These are phyloP conservation scores for Prenolepis imparis DNA, from an alignment of 2,888 invertebrate species.

Conservation along the genomic window DNA sequence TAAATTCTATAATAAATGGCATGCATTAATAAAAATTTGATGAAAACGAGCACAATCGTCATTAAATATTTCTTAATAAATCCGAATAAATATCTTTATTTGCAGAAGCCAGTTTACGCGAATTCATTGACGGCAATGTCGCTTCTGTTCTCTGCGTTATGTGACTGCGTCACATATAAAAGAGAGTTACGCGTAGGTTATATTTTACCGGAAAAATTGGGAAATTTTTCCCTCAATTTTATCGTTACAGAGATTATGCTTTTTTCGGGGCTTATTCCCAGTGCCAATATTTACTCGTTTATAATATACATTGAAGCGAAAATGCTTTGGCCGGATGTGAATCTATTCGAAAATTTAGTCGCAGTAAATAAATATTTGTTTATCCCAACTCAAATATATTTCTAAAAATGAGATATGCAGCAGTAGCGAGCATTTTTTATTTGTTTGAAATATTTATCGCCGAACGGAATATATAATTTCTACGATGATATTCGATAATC, in stretches of 20 bases:
- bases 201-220: conserved; percentile 55
- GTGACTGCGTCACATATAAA: conserved; percentile 44
- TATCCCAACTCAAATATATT: conserved; percentile 55
- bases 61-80: conserved; percentile 57
- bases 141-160: conserved; percentile 20
- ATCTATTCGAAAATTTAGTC: conserved; percentile 58
- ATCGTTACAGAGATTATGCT: conserved; percentile 57
- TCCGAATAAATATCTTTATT: conserved; percentile 55
- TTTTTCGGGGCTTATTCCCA: conserved; percentile 54
- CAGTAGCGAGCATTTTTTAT: conserved; percentile 45
- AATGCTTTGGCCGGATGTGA: conserved; percentile 56
- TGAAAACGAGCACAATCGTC: conserved; percentile 33
- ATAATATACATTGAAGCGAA: conserved; percentile 58
- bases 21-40: conserved; percentile 43
- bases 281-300: conserved; percentile 58
- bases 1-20: conserved; percentile 31
- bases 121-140: conserved; percentile 41
- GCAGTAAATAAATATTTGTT: conserved; percentile 58
- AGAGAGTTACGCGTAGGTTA: conserved; percentile 48
- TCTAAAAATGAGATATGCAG: conserved; percentile 51
- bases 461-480: conserved; percentile 43
- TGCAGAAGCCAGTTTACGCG: conserved; percentile 43
- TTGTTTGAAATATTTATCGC: conserved; percentile 55
- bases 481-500: conserved; percentile 48
- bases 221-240: conserved; percentile 58